Evolutionary conservation across 2,113 vertebrate species (phyloP).

Genomic region (Aramus guarauna): DNA sequence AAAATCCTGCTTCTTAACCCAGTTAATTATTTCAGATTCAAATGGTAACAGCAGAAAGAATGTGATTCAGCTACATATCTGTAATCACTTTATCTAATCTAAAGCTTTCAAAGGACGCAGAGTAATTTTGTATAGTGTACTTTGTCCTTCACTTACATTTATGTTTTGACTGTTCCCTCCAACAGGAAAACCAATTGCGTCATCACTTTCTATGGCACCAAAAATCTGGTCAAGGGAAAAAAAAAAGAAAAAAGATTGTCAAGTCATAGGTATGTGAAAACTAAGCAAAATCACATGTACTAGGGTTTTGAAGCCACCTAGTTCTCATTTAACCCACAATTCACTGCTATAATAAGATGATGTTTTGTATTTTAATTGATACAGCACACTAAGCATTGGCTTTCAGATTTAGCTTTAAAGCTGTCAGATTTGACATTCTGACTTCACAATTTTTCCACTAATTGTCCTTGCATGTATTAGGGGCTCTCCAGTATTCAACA

Average conservation of each 20-base stretch:
- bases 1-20: background rate
- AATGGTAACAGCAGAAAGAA: background rate
- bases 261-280: background rate
- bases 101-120: background rate
- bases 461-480: background rate
- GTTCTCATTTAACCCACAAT: background rate
- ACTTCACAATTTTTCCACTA: background rate
- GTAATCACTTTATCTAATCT: background rate
- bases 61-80: background rate
- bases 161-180: conserved; percentile 73
- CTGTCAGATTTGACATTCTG: background rate
- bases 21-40: background rate
- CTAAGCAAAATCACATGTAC: background rate
- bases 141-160: conserved; percentile 79
- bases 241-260: background rate
- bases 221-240: conserved; percentile 78
- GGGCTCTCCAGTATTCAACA: background rate
- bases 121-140: background rate
- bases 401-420: background rate
- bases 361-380: background rate
- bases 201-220: conserved; percentile 88
- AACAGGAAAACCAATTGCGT: conserved; percentile 89
- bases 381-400: background rate
- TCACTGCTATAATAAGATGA: background rate
- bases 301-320: background rate